Evolutionary conservation across 2,888 invertebrate genomes (phyloP).

Genomic region (Galerucella pusilla): DNA sequence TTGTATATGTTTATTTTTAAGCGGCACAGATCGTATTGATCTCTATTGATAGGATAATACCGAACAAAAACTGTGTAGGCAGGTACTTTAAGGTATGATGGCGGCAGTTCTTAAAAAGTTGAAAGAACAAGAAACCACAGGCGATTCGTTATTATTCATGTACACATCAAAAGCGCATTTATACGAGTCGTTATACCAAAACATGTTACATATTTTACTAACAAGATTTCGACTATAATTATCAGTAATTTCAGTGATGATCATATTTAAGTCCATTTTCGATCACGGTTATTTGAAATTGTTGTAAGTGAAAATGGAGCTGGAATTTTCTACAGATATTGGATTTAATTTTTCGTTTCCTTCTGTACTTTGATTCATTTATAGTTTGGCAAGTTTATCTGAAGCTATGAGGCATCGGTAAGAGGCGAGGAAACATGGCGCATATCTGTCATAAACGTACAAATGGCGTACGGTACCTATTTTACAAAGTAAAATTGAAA

Average conservation of each 20-base stretch:
- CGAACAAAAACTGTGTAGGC: slow-evolving; percentile 37
- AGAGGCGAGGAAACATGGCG: too few species aligned
- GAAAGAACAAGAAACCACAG: slow-evolving; percentile 9
- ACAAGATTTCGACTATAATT: background rate
- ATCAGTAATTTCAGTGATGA: background rate
- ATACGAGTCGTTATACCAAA: background rate
- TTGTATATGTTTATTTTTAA: background rate
- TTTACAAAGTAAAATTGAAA: too few species aligned
- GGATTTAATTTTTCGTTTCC: too few species aligned
- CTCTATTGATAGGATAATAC: slow-evolving; percentile 38
- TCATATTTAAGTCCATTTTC: background rate
- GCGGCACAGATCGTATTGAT: slow-evolving; percentile 37
- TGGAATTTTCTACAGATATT: too few species aligned
- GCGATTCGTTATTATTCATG: slow-evolving; percentile 1
- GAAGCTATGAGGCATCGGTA: too few species aligned
- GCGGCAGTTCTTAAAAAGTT: slow-evolving; percentile 8
- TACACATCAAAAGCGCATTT: slow-evolving; percentile 2
- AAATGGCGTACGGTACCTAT: too few species aligned
- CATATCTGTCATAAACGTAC: too few species aligned
- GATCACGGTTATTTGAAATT: background rate
- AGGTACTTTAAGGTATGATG: slow-evolving; percentile 25
- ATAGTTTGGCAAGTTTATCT: too few species aligned
- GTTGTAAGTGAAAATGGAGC: too few species aligned
- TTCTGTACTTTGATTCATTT: too few species aligned
- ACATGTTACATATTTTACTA: slow-evolving; percentile 2